These are phyloP conservation scores for Neodiprion virginianus DNA, from an alignment of 1,140 invertebrate species.

Conservation along the genomic window DNA sequence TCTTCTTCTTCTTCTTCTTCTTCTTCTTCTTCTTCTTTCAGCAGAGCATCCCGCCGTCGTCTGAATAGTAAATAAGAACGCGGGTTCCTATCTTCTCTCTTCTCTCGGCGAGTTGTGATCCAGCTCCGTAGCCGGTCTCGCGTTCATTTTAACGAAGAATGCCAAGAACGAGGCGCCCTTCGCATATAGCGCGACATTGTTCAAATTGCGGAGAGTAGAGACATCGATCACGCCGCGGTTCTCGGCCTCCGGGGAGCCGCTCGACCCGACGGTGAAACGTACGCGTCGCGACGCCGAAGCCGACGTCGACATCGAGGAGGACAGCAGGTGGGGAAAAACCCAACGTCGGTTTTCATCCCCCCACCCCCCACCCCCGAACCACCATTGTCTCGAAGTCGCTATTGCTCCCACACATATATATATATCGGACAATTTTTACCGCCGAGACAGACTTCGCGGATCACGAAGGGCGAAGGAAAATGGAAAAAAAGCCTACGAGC, in stretches of 20 bases:
- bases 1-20: no score
- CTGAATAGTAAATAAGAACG: constrained; percentile 56
- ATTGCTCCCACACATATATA: not conserved
- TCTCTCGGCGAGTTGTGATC: no score
- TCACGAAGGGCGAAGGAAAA: no score
- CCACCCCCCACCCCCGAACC: constrained; percentile 4
- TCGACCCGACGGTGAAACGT: constrained; percentile 30
- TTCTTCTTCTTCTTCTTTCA: not conserved
- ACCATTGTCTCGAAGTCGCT: constrained; percentile 19
- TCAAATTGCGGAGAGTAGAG: constrained; percentile 56
- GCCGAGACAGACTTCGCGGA: no score
- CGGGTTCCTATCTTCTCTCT: not conserved
- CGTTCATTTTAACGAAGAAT: constrained; percentile 50
- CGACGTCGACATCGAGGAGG: not conserved
- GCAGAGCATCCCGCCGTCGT: not conserved
- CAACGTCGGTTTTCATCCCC: constrained; percentile 20
- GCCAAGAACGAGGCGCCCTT: constrained; percentile 40
- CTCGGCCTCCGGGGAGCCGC: constrained; percentile 50
- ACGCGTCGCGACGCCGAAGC: not conserved
- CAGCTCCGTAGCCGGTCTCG: constrained; percentile 18
- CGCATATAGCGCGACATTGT: constrained; percentile 51
- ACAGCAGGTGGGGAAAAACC: not conserved
- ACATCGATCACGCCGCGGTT: constrained; percentile 51
- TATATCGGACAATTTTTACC: no score
- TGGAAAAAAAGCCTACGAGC: no score